Evolutionary conservation across 2,797 vertebrate species (phyloP).

Genomic region (Neostethus bicornis): DNA sequence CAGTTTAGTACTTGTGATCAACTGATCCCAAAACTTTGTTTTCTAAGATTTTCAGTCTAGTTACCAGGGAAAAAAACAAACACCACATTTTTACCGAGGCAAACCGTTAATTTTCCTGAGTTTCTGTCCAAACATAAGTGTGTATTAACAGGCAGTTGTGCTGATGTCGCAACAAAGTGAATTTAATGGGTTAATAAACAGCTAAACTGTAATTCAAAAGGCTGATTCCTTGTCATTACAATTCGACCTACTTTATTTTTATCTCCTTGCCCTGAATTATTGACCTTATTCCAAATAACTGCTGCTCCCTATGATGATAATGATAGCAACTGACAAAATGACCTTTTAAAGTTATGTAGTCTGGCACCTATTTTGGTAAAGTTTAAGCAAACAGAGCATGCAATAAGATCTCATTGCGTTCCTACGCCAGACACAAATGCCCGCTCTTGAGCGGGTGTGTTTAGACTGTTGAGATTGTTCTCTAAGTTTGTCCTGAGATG

Average conservation of each 20-base stretch:
- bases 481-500: background rate
- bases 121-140: background rate
- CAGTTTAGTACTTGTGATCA: background rate
- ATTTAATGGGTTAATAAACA: background rate
- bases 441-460: conserved; percentile 55
- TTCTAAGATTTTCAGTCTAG: background rate
- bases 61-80: background rate
- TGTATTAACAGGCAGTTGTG: background rate
- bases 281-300: background rate
- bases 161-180: background rate
- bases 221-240: background rate
- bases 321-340: conserved; percentile 47
- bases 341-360: conserved; percentile 66
- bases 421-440: conserved; percentile 19
- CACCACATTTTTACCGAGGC: background rate
- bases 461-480: conserved; percentile 3
- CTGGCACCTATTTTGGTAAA: conserved; percentile 29
- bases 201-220: background rate
- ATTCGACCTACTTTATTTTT: conserved; percentile 5
- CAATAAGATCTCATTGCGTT: conserved; percentile 34
- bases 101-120: background rate
- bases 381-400: conserved; percentile 44
- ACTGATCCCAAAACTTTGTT: background rate
- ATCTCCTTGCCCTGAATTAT: conserved; percentile 9
- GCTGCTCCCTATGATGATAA: background rate